Conservation (phyloP, 2,888 invertebrate species). For the Epirrhoe alternata region DNA sequence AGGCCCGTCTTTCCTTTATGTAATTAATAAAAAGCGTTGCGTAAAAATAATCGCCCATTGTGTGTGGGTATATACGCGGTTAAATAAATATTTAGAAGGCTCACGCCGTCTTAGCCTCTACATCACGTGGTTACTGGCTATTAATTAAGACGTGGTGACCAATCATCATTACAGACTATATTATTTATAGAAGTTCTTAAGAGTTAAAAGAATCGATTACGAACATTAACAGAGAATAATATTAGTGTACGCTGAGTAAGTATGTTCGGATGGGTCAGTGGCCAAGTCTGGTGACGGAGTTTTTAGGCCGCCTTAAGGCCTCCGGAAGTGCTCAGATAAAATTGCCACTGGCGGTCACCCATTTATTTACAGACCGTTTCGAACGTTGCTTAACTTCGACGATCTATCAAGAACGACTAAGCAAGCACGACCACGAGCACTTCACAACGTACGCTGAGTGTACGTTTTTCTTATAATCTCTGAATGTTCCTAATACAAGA, state of each 20-base stretch:
- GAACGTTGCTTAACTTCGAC: too few species aligned
- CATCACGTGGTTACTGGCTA: slow-evolving; percentile 34
- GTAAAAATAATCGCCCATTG: slow-evolving; percentile 76
- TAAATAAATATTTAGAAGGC: slow-evolving; percentile 24
- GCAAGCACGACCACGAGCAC: too few species aligned
- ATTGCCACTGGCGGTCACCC: too few species aligned
- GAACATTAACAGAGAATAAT: not conserved
- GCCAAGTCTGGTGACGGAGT: too few species aligned
- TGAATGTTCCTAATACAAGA: not conserved
- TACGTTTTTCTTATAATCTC: too few species aligned
- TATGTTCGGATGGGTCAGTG: too few species aligned
- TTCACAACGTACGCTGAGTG: too few species aligned
- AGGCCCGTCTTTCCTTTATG: slow-evolving; percentile 62
- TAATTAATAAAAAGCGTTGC: slow-evolving; percentile 77
- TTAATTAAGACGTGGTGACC: slow-evolving; percentile 44
- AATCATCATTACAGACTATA: slow-evolving; percentile 24
- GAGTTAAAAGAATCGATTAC: not conserved
- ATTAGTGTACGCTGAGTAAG: too few species aligned
- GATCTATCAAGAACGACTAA: too few species aligned
- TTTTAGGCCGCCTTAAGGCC: too few species aligned
- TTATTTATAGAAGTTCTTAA: slow-evolving; percentile 29
- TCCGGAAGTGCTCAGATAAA: too few species aligned
- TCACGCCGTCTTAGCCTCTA: slow-evolving; percentile 25
- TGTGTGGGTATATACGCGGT: slow-evolving; percentile 46
- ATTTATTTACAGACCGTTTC: too few species aligned